Base-by-base conservation (phyloP, 1,140 invertebrate species). In the Drosophila athabasca region DNA sequence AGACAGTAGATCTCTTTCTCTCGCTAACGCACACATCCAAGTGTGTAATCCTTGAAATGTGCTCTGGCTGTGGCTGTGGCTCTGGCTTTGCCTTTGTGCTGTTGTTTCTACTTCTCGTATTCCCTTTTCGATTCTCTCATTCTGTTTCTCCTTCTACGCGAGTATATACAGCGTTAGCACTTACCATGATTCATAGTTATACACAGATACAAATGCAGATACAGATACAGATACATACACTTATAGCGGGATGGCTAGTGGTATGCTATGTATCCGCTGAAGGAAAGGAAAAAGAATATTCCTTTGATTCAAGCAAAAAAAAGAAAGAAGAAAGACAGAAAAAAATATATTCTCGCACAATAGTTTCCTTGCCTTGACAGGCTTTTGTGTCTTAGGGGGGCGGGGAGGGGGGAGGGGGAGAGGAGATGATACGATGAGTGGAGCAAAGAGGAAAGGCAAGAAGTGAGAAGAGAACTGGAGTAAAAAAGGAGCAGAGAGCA, bases 141-240 rank as follows among this genome's bases (percentile, higher is more conserved):
- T 15, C 26, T 31, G 48, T 9, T 46, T 48, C 48, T 52, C 17
- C 26, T 59, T 73, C 59, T 57, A 52, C 45, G 53, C 19, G 31
- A 44, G 29, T 61, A 61, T 59, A 49, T 79, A 57, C 46, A 49
- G 45, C 60, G 48, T 69, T 78, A 65, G 74, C 79, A 62, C 74
- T 81, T 81, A 75, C 82, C 83, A 88, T 87, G 82, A 87, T 87
- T 87, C 82, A 87, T 87, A 82, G 82, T 81, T 76, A 62, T 65
- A 64, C 57, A 43, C 24, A 62, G n/a, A 43, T 24, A 55, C 22
- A 64, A 19, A 58, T 54, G 19, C 35, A 72, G 45, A 51, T 48
- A 66, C 39, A 41, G 31, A 1, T 13, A 13, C 35, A 39, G 55
- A 70, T 19, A 22, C 48, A 46, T 19, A 35, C 45, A 53, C 26